Evolutionary conservation across 92 coral and sea anemone species (phyloP), one percentile per base, ranked within the genome.

Genomic region (Montipora capitata): DNA sequence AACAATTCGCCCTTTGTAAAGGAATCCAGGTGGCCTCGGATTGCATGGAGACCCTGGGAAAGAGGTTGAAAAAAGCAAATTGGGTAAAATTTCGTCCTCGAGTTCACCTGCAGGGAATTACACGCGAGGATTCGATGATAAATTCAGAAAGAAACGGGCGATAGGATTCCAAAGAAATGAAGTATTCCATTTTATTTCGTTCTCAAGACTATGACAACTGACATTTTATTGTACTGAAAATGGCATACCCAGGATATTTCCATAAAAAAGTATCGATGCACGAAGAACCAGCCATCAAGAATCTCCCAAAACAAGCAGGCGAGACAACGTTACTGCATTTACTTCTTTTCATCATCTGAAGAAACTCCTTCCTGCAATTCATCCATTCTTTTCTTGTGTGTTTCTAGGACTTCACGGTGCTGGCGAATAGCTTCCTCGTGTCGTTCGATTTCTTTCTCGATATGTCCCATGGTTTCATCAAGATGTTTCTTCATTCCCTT

Each of bases 401-500:
- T 80, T 66, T 86, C 73, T 51, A 97, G 79, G 38, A 94, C 96
- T 14, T 95, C 96, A 45, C 93, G 93, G 84, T 97, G 98, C 9
- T 91, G 96, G 54, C 84, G 79, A 80, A 97, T 96, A 65, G 89
- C 91, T 7, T 90, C 97, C 86, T 97, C 93, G 38, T 97, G 99
- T 65, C 94, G 94, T 57, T 90, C 71, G 17, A 97, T 97, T 69
- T 97, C 98, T 72, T 89, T 91, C 65, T 97, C 92, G 54, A 85
- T 94, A 43, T 78, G 91, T 39, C 88, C 93, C 0, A 93, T 84
- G 78, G 92, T 80, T 52, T 96, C 93, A 48, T 86, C 49, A 35
- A 96, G 91, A 35, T 97, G 98, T 74, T 96, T 91, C 18, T 94
- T 91, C 73, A 96, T 20, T 5, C 90, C 94, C 68, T 94, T 84